phyloP scores from a whole-genome alignment of 2,797 vertebrate species.

The Halcyon badia region DNA sequence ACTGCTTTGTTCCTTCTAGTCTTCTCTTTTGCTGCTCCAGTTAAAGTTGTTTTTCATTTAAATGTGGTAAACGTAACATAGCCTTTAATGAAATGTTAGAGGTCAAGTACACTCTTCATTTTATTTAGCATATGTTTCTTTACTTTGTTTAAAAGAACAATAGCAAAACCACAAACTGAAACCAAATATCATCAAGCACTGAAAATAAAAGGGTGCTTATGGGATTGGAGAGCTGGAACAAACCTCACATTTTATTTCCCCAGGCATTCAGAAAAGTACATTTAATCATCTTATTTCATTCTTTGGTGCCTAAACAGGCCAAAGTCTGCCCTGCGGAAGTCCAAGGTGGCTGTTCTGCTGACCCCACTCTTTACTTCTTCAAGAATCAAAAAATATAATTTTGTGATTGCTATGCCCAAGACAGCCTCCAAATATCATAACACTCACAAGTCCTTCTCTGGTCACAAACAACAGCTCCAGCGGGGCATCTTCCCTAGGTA shows the following conservation, averaged over 20 bases:
- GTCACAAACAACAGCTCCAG: no score
- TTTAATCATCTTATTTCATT: background rate
- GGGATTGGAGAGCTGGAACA: background rate
- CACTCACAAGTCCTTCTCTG: no score
- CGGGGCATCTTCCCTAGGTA: no score
- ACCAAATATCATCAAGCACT: background rate
- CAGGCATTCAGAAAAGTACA: background rate
- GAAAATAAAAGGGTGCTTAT: background rate
- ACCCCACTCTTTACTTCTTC: no score
- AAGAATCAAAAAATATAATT: no score
- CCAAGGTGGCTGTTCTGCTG: no score
- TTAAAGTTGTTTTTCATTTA: background rate
- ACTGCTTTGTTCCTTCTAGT: background rate
- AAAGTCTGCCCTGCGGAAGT: no score
- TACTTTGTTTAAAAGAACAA: background rate
- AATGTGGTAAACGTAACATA: background rate
- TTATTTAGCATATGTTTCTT: background rate
- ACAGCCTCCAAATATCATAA: no score
- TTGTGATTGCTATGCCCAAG: no score
- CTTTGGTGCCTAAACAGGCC: background rate
- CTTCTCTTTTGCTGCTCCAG: background rate
- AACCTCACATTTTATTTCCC: background rate
- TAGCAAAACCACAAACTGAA: constrained; percentile 14
- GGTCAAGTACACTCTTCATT: constrained; percentile 3
- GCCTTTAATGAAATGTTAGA: background rate